Base-by-base conservation (phyloP, 2,888 invertebrate species). In the Apotomis betuletana region DNA sequence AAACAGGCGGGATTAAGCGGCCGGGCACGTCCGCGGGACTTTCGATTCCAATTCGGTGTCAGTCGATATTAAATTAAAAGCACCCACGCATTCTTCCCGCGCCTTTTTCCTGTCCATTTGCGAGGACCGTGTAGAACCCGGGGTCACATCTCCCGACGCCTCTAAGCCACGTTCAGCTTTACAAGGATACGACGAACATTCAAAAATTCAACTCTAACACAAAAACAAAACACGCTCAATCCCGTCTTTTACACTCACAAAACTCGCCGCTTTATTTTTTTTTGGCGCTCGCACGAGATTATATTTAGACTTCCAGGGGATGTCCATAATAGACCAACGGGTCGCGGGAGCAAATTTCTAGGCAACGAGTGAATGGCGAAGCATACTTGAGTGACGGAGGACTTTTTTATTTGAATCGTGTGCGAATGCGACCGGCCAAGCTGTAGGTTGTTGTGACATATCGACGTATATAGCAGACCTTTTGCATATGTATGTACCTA, bases 351-450 rank as follows among this genome's bases (percentile, higher is more conserved):
- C 82, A 88, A 89, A 91, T 91, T 90, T 90, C 90, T 88, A 87
- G 89, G 88, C 89, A 87, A 87, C 89, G 86, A 87, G 88, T 89
- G 90, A 90, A 92, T 90, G 87, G 90, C 89, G 90, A 86, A 90
- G 93, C 92, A 92, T 93, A 92, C 91, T 93, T 92, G 92, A 92
- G 91, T 92, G 92, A 92, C 90, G 87, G 90, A 85, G 90, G 89
- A 90, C 92, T 93, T 92, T 92, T 92, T 92, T 93, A 93, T 93
- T 93, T 92, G 92, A 93, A 91, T 91, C 93, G 93, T 93, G 93
- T 90, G 85, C 85, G 90, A 92, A 93, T 93, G 93, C 88, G 89
- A 83, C 80, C 84, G 85, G 82, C 85, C 85, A 77, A 81, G 80
- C 78, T 59, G 75, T 78, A 81, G 80, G 81, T 79, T 78, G 81